phyloP scores from a whole-genome alignment of 1,140 invertebrate species.

The Tetragonula clypearis region DNA sequence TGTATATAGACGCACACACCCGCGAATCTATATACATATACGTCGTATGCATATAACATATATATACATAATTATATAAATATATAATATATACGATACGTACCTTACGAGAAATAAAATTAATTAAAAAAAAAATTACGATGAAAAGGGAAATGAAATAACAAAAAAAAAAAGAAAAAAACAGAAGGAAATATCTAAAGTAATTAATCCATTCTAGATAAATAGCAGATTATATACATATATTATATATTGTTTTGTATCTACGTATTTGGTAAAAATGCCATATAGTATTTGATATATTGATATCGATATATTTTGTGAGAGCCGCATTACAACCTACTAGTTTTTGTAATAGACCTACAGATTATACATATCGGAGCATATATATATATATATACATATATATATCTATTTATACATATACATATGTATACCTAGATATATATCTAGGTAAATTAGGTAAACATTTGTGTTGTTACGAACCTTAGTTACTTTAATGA shows the following conservation, averaged over 20 bases:
- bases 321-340: slow-evolving; percentile 76
- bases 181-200: slow-evolving; percentile 10
- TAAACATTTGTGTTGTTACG: slow-evolving; percentile 69
- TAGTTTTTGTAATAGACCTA: slow-evolving; percentile 79
- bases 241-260: slow-evolving; percentile 75
- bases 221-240: slow-evolving; percentile 69
- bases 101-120: slow-evolving; percentile 53
- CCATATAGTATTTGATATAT: slow-evolving; percentile 78
- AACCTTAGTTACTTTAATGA: slow-evolving; percentile 62
- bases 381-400: slow-evolving; percentile 72
- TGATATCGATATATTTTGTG: slow-evolving; percentile 80
- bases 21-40: slow-evolving; percentile 66
- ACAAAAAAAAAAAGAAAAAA: slow-evolving; percentile 12
- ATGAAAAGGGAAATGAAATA: not conserved
- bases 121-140: not conserved
- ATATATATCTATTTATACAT: slow-evolving; percentile 67
- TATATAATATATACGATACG: slow-evolving; percentile 71
- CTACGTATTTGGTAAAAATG: slow-evolving; percentile 70
- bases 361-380: slow-evolving; percentile 73
- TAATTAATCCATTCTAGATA: slow-evolving; percentile 69
- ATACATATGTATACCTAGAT: slow-evolving; percentile 44
- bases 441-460: slow-evolving; percentile 68
- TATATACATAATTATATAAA: slow-evolving; percentile 35
- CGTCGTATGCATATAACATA: slow-evolving; percentile 59
- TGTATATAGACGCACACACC: slow-evolving; percentile 67